phyloP scores from a whole-genome alignment of 2,888 invertebrate genomes.

The Drosophila yooni region DNA sequence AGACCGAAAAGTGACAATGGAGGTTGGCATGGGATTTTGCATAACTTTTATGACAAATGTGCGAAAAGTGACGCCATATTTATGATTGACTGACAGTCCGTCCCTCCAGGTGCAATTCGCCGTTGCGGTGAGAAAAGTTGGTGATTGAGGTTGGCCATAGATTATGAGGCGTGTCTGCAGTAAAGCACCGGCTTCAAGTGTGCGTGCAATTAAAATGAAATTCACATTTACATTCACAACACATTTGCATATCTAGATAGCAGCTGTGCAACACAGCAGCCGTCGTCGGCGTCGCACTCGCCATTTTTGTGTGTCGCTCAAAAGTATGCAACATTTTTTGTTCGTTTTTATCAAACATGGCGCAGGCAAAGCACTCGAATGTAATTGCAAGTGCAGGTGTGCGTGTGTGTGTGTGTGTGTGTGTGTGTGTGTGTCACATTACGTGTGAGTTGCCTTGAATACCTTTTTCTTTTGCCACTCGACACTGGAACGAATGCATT shows the following conservation, averaged over 20 bases:
- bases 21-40: background rate
- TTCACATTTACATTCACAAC: slow-evolving; percentile 56
- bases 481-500: slow-evolving; percentile 66
- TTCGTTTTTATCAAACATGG: slow-evolving; percentile 59
- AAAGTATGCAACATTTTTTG: slow-evolving; percentile 71
- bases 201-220: slow-evolving; percentile 75
- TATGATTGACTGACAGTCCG: slow-evolving; percentile 67
- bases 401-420: slow-evolving; percentile 16
- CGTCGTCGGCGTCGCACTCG: slow-evolving; percentile 12
- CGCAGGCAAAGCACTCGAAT: slow-evolving; percentile 57
- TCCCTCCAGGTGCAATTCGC: background rate
- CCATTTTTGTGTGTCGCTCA: slow-evolving; percentile 57
- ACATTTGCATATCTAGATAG: slow-evolving; percentile 44
- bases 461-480: slow-evolving; percentile 54
- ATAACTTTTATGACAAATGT: slow-evolving; percentile 61
- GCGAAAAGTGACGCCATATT: slow-evolving; percentile 63
- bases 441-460: slow-evolving; percentile 57
- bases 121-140: slow-evolving; percentile 10
- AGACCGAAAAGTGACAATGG: slow-evolving; percentile 18
- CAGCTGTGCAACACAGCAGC: slow-evolving; percentile 29
- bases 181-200: slow-evolving; percentile 26
- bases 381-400: slow-evolving; percentile 38
- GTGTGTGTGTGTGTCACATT: slow-evolving; percentile 13
- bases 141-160: background rate
- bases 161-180: slow-evolving; percentile 21